Base-by-base conservation (phyloP, 37 sponge, comb jelly and placozoan genomes). In the Mnemiopsis leidyi region DNA sequence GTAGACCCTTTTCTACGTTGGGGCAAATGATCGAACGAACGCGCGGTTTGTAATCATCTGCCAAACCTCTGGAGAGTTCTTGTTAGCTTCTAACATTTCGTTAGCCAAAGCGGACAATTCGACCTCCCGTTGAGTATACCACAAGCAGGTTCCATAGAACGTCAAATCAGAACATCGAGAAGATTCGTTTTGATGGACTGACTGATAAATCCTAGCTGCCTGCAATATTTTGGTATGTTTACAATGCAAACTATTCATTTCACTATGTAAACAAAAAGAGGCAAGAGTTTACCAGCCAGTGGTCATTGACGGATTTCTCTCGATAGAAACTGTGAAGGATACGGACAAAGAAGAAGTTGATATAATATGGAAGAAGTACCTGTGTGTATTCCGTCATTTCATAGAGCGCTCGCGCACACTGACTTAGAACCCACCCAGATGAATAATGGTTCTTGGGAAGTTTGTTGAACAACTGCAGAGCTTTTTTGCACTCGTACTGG, bases 51-150 rank as follows among this genome's bases (percentile, higher is more conserved):
- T 48, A 13, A 48, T 48, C 61, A 48, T 25, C 21, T 69, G 23
- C 1, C 69, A 32, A 33, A 94, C 95, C 83, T 95, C 93, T 21
- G 96, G 96, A 23, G 92, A 32, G 7, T 38, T 36, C 40, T 93
- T 71, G 93, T 94, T 69, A 34, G 95, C 93, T 29, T 94, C 68
- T 31, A 93, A 61, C 32, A 97, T 93, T 0, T 95, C 94, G 26
- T 95, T 93, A 0, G 95, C 95, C 23, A 98, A 90, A 13, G 93
- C 93, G 0, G 95, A 94, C 36, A 98, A 95, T 40, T 97, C 94
- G 1, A 93, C 93, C 13, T 94, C 95, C 23, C 69, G 92, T 38
- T 97, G 95, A 26, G 95, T 94, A 67, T 98, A 97, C 97, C 98
- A 98, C 82, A 98, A 93, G 20, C 82, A 79, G 82, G 82, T 79